Percentiles rank a stretch among this genome's conserved stretches.
These are phyloP conservation scores for Camponotus pennsylvanicus DNA, from an alignment of 1,140 invertebrate genomes.

Conservation along the genomic window DNA sequence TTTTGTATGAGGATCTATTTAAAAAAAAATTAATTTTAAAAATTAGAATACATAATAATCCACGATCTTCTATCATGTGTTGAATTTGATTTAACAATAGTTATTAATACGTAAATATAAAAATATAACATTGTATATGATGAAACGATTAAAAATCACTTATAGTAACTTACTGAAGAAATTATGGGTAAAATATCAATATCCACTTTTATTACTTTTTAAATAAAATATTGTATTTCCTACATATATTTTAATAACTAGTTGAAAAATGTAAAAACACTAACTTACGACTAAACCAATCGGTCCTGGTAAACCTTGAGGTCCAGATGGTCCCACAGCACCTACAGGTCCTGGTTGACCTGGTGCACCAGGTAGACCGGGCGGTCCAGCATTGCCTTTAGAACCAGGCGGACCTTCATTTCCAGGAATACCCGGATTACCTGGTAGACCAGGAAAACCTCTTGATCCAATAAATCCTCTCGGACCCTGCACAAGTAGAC, in stretches of 20 bases:
- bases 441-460: constrained; percentile 92
- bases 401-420: constrained; percentile 90
- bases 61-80: too few relatives aligned
- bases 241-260: too few relatives aligned
- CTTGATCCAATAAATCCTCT: constrained; percentile 92
- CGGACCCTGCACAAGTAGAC: constrained; percentile 88
- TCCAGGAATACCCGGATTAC: constrained; percentile 92
- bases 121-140: neutral
- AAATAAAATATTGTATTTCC: too few relatives aligned
- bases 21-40: too few relatives aligned
- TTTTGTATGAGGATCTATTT: too few relatives aligned
- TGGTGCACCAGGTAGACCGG: constrained; percentile 89
- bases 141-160: neutral
- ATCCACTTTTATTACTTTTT: too few relatives aligned
- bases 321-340: constrained; percentile 89
- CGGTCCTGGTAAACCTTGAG: constrained; percentile 89
- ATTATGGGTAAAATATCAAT: too few relatives aligned
- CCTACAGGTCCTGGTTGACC: constrained; percentile 90
- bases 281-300: constrained; percentile 89
- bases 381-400: constrained; percentile 91
- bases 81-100: too few relatives aligned
- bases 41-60: too few relatives aligned
- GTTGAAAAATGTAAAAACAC: neutral
- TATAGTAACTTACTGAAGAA: too few relatives aligned
- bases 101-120: too few relatives aligned